Percentiles rank a stretch among this genome's conserved stretches.
These are phyloP conservation scores for Agrochola lychnidis DNA, from an alignment of 2,888 invertebrate species.

Conservation along the genomic window DNA sequence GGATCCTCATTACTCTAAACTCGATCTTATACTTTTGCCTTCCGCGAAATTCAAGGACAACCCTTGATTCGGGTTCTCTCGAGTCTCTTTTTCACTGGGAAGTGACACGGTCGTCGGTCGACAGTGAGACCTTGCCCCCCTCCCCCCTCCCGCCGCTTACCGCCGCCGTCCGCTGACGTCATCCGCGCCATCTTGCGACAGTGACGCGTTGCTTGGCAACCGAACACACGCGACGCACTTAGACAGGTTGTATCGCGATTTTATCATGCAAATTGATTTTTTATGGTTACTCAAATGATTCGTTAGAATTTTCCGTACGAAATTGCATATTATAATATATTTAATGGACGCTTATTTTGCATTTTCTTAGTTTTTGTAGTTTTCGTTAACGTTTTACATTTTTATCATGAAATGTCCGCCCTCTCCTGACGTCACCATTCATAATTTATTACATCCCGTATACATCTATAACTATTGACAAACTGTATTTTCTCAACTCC, in stretches of 20 bases:
- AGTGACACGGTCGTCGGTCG: constrained; percentile 85
- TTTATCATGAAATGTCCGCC: constrained; percentile 3
- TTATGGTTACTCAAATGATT: constrained; percentile 53
- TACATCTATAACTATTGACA: neutral
- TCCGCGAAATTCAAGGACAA: constrained; percentile 84
- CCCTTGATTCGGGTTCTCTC: constrained; percentile 77
- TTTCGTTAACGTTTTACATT: constrained; percentile 12
- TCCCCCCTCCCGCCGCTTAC: constrained; percentile 66
- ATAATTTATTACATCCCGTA: constrained; percentile 3
- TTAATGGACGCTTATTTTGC: constrained; percentile 22
- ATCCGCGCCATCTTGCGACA: constrained; percentile 89
- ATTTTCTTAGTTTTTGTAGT: constrained; percentile 21
- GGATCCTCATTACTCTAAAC: constrained; percentile 31
- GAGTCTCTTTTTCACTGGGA: constrained; percentile 87
- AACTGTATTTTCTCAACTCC: neutral
- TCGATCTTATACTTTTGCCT: constrained; percentile 73
- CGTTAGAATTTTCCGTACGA: constrained; percentile 53
- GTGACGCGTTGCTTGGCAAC: constrained; percentile 88
- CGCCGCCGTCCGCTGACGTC: constrained; percentile 84
- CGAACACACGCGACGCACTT: constrained; percentile 79
- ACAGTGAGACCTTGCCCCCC: constrained; percentile 83
- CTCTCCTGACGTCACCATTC: neutral
- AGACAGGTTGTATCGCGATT: constrained; percentile 70
- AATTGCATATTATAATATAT: constrained; percentile 32
- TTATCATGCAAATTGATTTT: constrained; percentile 66